Evolutionary conservation across 2,113 vertebrate species (phyloP).

Genomic region (Dromiciops gliroides): DNA sequence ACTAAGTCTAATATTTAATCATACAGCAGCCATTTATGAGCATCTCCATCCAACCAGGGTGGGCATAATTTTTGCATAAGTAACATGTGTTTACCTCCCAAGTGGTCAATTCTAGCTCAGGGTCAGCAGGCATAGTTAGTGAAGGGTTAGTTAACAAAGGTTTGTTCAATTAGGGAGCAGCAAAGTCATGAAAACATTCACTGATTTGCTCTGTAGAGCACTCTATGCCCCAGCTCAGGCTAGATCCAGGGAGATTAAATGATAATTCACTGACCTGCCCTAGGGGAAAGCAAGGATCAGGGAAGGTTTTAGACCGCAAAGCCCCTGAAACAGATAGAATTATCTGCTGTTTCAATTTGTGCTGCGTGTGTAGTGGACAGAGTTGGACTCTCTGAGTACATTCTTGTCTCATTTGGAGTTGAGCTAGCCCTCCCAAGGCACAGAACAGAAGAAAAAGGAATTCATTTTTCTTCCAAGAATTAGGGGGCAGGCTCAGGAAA

Average conservation of each 20-base stretch:
- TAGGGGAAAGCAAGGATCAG: constrained; percentile 21
- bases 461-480: constrained; percentile 41
- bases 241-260: constrained; percentile 31
- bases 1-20: constrained; percentile 70
- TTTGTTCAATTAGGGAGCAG: not conserved
- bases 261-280: not conserved
- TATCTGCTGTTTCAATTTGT: not conserved
- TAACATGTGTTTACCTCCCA: constrained; percentile 28
- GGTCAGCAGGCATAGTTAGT: not conserved
- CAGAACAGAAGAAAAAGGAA: not conserved
- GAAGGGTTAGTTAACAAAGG: not conserved
- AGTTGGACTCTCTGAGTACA: not conserved
- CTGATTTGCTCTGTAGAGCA: not conserved
- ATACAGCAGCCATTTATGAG: constrained; percentile 1
- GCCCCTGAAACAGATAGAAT: not conserved
- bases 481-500: not conserved
- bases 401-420: constrained; percentile 22
- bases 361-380: constrained; percentile 4
- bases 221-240: constrained; percentile 2
- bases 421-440: not conserved
- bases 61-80: constrained; percentile 26
- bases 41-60: constrained; percentile 46
- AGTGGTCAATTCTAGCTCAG: not conserved
- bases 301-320: not conserved
- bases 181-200: not conserved